Evolutionary conservation across 2,797 vertebrate genomes (phyloP).

Genomic region (Gymnoscopelus braueri): DNA sequence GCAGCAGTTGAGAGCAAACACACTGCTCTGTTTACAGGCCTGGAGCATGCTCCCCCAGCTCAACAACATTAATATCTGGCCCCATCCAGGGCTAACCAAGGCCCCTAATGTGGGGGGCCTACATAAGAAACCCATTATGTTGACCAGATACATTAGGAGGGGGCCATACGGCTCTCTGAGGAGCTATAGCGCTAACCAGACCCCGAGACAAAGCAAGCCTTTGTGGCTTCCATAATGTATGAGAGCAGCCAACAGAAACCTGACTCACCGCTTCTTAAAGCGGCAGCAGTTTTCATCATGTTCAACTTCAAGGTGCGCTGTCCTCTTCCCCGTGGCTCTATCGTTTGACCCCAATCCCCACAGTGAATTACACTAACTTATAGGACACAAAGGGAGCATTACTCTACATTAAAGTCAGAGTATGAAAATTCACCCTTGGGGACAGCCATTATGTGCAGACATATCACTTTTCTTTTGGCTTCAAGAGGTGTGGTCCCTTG

Average conservation of each 20-base stretch:
- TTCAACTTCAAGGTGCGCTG: slow-evolving; percentile 15
- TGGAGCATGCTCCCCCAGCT: background rate
- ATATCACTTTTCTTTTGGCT: slow-evolving; percentile 32
- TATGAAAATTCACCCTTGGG: slow-evolving; percentile 12
- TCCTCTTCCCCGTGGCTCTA: slow-evolving; percentile 17
- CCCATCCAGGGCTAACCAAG: slow-evolving; percentile 8
- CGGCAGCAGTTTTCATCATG: slow-evolving; percentile 17
- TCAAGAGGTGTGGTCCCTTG: slow-evolving; percentile 23
- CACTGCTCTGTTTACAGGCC: slow-evolving; percentile 5
- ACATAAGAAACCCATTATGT: slow-evolving; percentile 22
- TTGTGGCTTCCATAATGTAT: slow-evolving; percentile 41
- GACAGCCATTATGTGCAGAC: slow-evolving; percentile 29
- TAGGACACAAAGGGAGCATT: slow-evolving; percentile 25
- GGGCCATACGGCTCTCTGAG: slow-evolving; percentile 23
- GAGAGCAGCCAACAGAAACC: slow-evolving; percentile 14
- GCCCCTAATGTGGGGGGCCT: background rate
- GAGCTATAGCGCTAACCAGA: slow-evolving; percentile 19
- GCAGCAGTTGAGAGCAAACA: background rate
- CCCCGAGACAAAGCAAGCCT: slow-evolving; percentile 28
- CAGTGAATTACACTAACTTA: slow-evolving; percentile 25
- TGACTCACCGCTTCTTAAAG: slow-evolving; percentile 13
- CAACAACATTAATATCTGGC: slow-evolving; percentile 5
- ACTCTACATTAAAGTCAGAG: slow-evolving; percentile 23
- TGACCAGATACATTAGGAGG: slow-evolving; percentile 45
- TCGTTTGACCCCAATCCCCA: slow-evolving; percentile 49